Conservation (phyloP, 92 coral and sea anemone species). For the Micromussa lordhowensis region DNA sequence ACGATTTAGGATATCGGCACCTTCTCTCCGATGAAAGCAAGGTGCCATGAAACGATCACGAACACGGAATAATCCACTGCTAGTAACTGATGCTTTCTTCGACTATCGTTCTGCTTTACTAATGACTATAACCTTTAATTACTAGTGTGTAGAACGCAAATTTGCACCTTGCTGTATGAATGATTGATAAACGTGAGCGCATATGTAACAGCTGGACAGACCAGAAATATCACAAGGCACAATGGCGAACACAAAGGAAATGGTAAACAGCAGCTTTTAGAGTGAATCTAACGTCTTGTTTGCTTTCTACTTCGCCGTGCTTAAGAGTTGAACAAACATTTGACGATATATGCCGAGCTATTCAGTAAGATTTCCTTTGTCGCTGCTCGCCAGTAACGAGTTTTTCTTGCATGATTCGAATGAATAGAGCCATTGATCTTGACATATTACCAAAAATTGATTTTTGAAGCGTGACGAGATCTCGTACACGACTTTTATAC, state of each 20-base stretch:
- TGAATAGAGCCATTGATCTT: slow-evolving; percentile 55
- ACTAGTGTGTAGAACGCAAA: neutral
- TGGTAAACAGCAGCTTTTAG: slow-evolving; percentile 45
- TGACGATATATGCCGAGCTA: neutral
- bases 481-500: slow-evolving; percentile 38
- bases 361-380: slow-evolving; percentile 13
- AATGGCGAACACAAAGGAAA: slow-evolving; percentile 43
- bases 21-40: slow-evolving; percentile 38
- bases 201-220: slow-evolving; percentile 45
- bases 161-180: slow-evolving; percentile 10
- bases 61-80: neutral
- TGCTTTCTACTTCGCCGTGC: slow-evolving; percentile 28
- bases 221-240: slow-evolving; percentile 38
- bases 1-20: slow-evolving; percentile 39
- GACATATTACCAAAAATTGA: slow-evolving; percentile 50
- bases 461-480: slow-evolving; percentile 52
- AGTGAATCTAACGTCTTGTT: slow-evolving; percentile 24
- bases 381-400: slow-evolving; percentile 17
- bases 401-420: slow-evolving; percentile 34
- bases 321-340: slow-evolving; percentile 54
- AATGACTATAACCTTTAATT: neutral
- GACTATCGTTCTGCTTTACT: neutral
- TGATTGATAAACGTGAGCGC: slow-evolving; percentile 21
- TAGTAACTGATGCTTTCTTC: neutral
- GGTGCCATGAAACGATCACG: slow-evolving; percentile 21